Conservation (phyloP, 2,797 vertebrate genomes). For the Balearica regulorum region DNA sequence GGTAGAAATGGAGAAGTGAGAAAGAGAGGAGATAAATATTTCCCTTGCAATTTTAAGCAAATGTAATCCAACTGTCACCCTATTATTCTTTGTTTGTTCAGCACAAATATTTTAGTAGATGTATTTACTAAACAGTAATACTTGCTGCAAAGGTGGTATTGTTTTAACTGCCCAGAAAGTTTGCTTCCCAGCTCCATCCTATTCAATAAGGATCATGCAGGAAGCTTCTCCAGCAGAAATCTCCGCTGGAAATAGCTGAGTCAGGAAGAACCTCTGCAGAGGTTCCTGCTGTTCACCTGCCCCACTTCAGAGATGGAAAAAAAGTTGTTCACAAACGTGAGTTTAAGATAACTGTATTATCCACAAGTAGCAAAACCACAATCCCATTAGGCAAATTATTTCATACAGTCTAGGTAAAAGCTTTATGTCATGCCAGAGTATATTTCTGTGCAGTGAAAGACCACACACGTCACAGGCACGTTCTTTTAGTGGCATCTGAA, state of each 20-base stretch:
- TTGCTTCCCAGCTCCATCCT: background rate
- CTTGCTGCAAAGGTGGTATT: rapidly evolving
- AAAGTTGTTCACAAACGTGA: background rate
- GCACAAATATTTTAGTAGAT: background rate
- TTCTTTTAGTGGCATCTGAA: background rate
- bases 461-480: background rate
- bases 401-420: background rate
- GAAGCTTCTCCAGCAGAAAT: background rate
- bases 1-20: background rate
- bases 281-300: background rate
- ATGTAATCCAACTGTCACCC: background rate
- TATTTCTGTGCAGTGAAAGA: background rate
- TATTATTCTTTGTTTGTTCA: background rate
- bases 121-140: background rate
- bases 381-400: background rate
- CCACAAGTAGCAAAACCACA: background rate
- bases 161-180: background rate
- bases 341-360: background rate
- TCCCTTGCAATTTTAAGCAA: background rate
- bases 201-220: background rate
- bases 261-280: background rate
- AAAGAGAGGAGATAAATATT: background rate
- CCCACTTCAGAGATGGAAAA: background rate
- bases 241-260: background rate
- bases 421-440: background rate